phyloP scores from a whole-genome alignment of 2,888 invertebrate species.

The Noctua pronuba region DNA sequence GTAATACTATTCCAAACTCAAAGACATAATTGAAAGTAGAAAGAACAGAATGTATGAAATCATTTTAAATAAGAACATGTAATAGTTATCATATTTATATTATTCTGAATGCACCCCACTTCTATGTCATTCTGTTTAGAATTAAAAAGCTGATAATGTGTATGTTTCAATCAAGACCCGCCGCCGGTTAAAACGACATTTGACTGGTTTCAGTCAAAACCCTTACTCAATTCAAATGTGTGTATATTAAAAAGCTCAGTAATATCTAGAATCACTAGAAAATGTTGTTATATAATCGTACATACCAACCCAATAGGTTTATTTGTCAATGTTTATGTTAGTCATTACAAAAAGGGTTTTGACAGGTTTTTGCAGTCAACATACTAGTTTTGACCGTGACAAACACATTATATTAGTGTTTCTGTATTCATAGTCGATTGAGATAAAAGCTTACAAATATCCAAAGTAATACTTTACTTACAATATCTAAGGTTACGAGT shows the following conservation, averaged over 20 bases:
- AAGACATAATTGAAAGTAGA: constrained; percentile 31
- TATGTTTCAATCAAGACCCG: constrained; percentile 17
- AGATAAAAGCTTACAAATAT: constrained; percentile 58
- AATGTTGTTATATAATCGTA: not conserved
- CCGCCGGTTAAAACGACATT: not conserved
- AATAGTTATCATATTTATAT: constrained; percentile 15
- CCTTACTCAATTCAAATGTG: not conserved
- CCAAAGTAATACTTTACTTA: constrained; percentile 56
- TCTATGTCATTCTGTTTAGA: constrained; percentile 48
- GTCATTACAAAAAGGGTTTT: not conserved
- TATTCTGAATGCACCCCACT: constrained; percentile 43
- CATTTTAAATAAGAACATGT: not conserved
- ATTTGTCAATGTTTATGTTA: not conserved
- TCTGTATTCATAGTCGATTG: constrained; percentile 38
- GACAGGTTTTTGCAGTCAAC: not conserved
- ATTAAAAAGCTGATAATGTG: constrained; percentile 49
- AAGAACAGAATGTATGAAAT: constrained; percentile 14
- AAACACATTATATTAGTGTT: constrained; percentile 41
- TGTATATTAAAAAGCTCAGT: not conserved
- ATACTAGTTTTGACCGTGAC: constrained; percentile 7
- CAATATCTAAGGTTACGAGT: constrained; percentile 53
- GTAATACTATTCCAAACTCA: constrained; percentile 17
- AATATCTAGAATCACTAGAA: not conserved
- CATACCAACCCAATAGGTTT: not conserved
- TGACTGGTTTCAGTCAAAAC: constrained; percentile 7